Percentiles rank a stretch among this genome's conserved stretches.
phyloP scores from a whole-genome alignment of 2,888 invertebrate genomes.

The Platycnemis pennipes region DNA sequence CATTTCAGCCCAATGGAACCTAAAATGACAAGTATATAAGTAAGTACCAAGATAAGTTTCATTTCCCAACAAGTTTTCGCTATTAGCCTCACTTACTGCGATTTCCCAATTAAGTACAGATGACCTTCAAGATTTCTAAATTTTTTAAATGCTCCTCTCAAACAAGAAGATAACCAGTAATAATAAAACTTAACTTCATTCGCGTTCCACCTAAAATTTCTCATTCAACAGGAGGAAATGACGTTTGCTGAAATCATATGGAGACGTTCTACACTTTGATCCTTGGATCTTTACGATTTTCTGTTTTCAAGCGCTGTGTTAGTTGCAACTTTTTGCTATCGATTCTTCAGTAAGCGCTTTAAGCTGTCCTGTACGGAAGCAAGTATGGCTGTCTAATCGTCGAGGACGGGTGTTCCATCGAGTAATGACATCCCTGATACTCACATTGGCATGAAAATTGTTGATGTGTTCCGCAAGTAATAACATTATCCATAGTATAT shows the following conservation, averaged over 20 bases:
- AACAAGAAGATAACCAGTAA: conserved; percentile 68
- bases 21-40: neutral
- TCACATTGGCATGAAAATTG: conserved; percentile 47
- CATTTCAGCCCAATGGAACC: conserved; percentile 53
- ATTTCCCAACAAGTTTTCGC: neutral
- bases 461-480: conserved; percentile 41
- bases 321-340: conserved; percentile 64
- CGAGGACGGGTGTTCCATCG: conserved; percentile 30
- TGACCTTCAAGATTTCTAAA: conserved; percentile 59
- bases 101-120: conserved; percentile 56
- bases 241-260: conserved; percentile 53
- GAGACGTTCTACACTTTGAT: conserved; percentile 2
- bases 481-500: conserved; percentile 46
- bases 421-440: conserved; percentile 34
- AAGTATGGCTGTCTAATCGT: conserved; percentile 65
- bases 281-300: neutral
- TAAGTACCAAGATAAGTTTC: neutral
- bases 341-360: conserved; percentile 59
- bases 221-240: conserved; percentile 67
- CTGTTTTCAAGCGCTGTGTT: conserved; percentile 53
- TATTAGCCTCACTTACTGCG: conserved; percentile 63
- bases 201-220: conserved; percentile 68
- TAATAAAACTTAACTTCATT: conserved; percentile 68
- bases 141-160: conserved; percentile 65
- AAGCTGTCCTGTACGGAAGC: conserved; percentile 53